Evolutionary conservation across 2,888 invertebrate species (phyloP), one percentile per base, ranked within the genome.

Genomic region (Hipparchia semele): DNA sequence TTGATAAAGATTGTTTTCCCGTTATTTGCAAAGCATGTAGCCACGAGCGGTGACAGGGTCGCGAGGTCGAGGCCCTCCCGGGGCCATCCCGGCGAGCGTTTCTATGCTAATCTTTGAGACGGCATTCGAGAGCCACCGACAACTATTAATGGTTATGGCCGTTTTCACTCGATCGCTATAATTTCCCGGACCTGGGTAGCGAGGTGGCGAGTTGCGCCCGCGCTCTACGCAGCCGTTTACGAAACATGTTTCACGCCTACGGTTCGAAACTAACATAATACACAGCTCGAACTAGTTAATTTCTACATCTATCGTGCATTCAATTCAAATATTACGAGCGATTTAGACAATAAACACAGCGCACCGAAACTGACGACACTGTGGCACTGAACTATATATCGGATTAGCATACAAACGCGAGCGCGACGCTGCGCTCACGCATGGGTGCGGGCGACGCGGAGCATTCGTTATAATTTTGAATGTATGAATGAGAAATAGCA

Each of bases 391-490:
- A 85, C 85, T 82, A 81, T 80, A 80, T 81, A 80, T 78, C 77
- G 80, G 86, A 94, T 94, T 94, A 89, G 91, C 93, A 94, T 94
- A 94, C 93, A 94, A 94, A 93, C 92, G 90, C 87, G 87, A 86
- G 87, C 81, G 86, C 88, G 88, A 88, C 87, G 87, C 83, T 84
- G 84, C 86, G 81, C 85, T 83, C 86, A 80, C 84, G 85, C 86
- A 89, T 91, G 90, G 93, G 93, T 89, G 92, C 91, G 92, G 92
- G 91, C 89, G 90, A 89, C 85, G 81, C 81, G 81, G 82, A 85
- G 87, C 85, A 87, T 90, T 92, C 90, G 92, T 92, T 92, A 91
- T 94, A 87, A 92, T 92, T 91, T 91, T 91, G 91, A 92, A 94
- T 94, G 93, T 92, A 93, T 94, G 93, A 94, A 93, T 94, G 93